Evolutionary conservation across 1,140 invertebrate species (phyloP), one percentile per base, ranked within the genome.

Genomic region (Musca domestica): DNA sequence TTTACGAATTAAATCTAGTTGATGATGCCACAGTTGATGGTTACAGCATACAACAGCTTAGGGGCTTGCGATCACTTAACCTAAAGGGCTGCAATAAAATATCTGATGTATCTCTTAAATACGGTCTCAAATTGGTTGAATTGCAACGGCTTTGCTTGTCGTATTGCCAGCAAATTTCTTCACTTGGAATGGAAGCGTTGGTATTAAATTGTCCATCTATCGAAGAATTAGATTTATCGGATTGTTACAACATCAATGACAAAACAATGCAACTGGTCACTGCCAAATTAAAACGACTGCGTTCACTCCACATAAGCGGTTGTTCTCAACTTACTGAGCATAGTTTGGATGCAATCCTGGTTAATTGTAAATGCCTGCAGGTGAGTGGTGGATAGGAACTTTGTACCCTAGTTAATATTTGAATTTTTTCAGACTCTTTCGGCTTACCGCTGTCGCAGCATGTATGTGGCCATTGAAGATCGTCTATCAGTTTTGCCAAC

Each of bases 191-290:
- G 52, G 82, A 86, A 67, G 81, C 85, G 71, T 74, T 92, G 66
- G 86, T 87, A 2, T 82, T 76, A 69, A 86, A 88, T 71, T 91
- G 90, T 80, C 87, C 87, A 15, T 88, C 89, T 64, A 84, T 92
- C 61, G 89, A 92, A 76, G 84, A 85, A 67, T 78, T 92, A 1
- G 86, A 88, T 76, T 77, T 92, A 9, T 85, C 82, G 52, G 83
- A 87, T 69, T 92, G 90, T 80, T 84, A 86, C 76, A 88, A 87
- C 72, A 84, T 89, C 49, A 88, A 87, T 71, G 90, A 92, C 80
- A 83, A 85, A 70, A 87, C 86, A 48, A 84, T 91, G 20, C 80
- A 84, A 67, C 82, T 84, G 67, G 77, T 91, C 25, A 84, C 86
- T 1, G 84, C 83, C 65, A 84, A 83, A 52, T 77, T 90, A 15